Percentiles rank a stretch among this genome's conserved stretches.
These are phyloP conservation scores for Thalassoma bifasciatum DNA, from an alignment of 2,113 vertebrate species.

Conservation along the genomic window DNA sequence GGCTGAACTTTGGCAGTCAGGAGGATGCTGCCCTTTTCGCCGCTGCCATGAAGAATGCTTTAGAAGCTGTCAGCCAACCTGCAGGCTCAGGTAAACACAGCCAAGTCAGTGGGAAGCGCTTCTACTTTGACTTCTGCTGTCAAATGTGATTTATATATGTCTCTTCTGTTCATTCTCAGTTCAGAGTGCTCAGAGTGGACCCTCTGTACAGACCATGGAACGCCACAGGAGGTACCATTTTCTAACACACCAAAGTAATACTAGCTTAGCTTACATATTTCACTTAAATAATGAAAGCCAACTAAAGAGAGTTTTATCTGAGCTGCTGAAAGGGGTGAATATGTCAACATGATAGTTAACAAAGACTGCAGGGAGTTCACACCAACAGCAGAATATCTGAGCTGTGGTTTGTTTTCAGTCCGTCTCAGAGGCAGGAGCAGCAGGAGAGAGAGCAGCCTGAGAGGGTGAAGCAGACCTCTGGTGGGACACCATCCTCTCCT, in stretches of 20 bases:
- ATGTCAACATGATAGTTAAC: too few species aligned
- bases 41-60: constrained; percentile 61
- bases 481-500: background rate
- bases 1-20: constrained; percentile 87
- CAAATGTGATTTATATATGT: background rate
- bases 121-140: background rate
- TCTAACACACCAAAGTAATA: too few species aligned
- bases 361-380: too few species aligned
- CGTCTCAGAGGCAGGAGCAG: constrained; percentile 56
- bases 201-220: constrained; percentile 81
- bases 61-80: constrained; percentile 53
- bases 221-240: constrained; percentile 80
- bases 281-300: too few species aligned
- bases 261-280: too few species aligned
- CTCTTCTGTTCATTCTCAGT: too few species aligned
- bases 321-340: too few species aligned
- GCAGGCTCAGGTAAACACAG: constrained; percentile 42
- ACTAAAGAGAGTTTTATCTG: too few species aligned
- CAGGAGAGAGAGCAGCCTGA: constrained; percentile 56
- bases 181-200: constrained; percentile 70
- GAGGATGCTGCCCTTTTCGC: constrained; percentile 85
- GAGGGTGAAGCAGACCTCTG: constrained; percentile 36
- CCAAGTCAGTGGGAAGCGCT: background rate
- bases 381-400: background rate
- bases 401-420: background rate